These are phyloP conservation scores for Heliocidaris tuberculata DNA, from an alignment of 35 echinoderm and acorn worm species.

Conservation along the genomic window DNA sequence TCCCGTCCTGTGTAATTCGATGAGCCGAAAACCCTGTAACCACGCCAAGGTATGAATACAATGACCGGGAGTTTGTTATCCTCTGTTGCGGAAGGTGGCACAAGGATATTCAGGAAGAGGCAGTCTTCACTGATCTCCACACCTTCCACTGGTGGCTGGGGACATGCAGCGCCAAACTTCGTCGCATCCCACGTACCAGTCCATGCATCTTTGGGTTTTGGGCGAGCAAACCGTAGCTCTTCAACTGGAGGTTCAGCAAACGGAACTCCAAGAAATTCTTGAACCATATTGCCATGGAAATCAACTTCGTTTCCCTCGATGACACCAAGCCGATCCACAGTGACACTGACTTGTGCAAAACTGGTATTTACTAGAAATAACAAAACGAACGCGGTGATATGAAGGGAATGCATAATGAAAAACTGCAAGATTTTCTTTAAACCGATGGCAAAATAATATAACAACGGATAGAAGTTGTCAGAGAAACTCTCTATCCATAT, in stretches of 20 bases:
- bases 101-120: conserved; percentile 63
- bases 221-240: conserved; percentile 62
- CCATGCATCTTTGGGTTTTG: conserved; percentile 58
- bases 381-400: background rate
- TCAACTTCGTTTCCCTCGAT: background rate
- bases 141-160: background rate
- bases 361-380: background rate
- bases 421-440: no score
- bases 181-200: conserved; percentile 51
- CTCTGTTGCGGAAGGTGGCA: conserved; percentile 26
- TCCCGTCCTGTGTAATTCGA: conserved; percentile 19
- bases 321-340: background rate
- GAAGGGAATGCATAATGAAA: background rate
- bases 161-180: conserved; percentile 58
- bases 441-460: no score
- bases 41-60: conserved; percentile 45
- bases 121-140: conserved; percentile 67
- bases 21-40: background rate
- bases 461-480: no score
- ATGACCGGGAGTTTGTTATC: conserved; percentile 36
- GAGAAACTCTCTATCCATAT: no score
- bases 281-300: conserved; percentile 33
- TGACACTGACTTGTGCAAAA: background rate
- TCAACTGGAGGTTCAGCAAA: conserved; percentile 75
- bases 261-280: conserved; percentile 71